Base-by-base conservation (phyloP, 2,113 vertebrate species). In the Anolis carolinensis region DNA sequence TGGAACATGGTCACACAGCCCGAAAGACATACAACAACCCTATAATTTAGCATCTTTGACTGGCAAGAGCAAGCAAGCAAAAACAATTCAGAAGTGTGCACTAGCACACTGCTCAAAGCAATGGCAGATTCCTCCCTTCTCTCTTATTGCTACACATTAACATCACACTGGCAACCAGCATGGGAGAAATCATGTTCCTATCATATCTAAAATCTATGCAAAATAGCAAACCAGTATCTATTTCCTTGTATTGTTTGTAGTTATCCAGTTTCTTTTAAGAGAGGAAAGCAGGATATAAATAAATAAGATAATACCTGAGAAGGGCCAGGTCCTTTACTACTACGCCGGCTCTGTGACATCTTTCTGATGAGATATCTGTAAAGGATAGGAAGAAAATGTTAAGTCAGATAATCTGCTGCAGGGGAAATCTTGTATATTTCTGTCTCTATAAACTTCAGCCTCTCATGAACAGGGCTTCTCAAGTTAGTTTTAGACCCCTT, bases 301-400 rank as follows among this genome's bases (percentile, higher is more conserved):
- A 44, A 44, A 44, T 44, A 44, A 44, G 39, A 44, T 44, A 44
- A 1, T 81, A 93, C 93, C 88, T 89, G 88, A 48, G 89, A 90
- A 55, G 0, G 1, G 1, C 63, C 65, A 0, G 20, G 1, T 23
- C 76, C 70, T 62, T 5, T 91, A 25, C 52, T 84, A 4, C 90
- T 86, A 3, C 87, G 89, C 79, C 85, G 91, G 62, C 83, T 86
- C 85, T 93, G 92, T 1, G 92, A 91, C 93, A 92, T 93, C 63
- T n/a, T 39, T 74, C 39, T 23, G 76, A 48, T 1, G 50, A 13
- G 0, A 5, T 16, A 1, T 0, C 8, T 50, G 55, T 48, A 39
- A 80, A 23, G 0, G 1, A 0, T 74, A 84, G 34, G 0, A 75
- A 77, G 2, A 1, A 0, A 18, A 36, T 0, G 0, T 3, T 0